Percentiles rank a stretch among this genome's conserved stretches.
phyloP scores from a whole-genome alignment of 2,797 vertebrate species.

The Lithobates pipiens region DNA sequence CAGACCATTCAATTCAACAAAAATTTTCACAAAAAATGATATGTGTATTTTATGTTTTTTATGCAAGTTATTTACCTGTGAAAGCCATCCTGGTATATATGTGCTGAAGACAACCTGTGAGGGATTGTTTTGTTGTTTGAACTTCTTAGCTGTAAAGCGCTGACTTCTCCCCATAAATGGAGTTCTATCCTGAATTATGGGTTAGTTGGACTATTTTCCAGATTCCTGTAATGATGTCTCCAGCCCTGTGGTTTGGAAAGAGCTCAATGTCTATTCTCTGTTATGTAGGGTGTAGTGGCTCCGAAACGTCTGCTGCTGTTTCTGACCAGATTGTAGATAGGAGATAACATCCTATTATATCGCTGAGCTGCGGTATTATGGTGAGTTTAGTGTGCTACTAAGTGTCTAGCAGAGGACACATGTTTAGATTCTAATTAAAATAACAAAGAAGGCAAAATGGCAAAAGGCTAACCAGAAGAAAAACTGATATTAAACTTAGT shows the following conservation, averaged over 20 bases:
- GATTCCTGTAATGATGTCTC: conserved; percentile 30
- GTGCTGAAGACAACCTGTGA: too few relatives aligned
- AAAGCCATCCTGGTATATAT: too few relatives aligned
- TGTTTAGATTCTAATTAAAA: background rate
- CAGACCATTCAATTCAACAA: too few relatives aligned
- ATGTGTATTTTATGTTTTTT: too few relatives aligned
- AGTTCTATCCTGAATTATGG: conserved; percentile 27
- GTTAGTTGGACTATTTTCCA: conserved; percentile 44
- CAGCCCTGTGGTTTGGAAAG: conserved; percentile 5
- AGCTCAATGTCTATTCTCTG: conserved; percentile 12
- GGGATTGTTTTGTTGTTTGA: too few relatives aligned
- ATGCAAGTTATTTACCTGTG: too few relatives aligned
- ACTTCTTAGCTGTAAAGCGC: background rate
- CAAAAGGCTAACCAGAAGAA: too few relatives aligned
- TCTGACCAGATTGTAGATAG: conserved; percentile 39
- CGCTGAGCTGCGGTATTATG: conserved; percentile 12
- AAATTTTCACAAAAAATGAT: too few relatives aligned
- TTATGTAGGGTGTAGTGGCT: conserved; percentile 38
- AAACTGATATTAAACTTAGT: too few relatives aligned
- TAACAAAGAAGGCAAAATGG: background rate
- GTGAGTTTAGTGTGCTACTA: background rate
- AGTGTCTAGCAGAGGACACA: background rate
- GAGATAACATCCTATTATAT: conserved; percentile 10
- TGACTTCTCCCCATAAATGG: background rate
- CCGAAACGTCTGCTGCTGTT: conserved; percentile 30